Percentiles rank a stretch among this genome's conserved stretches.
Evolutionary conservation across 2,113 vertebrate species (phyloP).

Genomic region (Mobula birostris): DNA sequence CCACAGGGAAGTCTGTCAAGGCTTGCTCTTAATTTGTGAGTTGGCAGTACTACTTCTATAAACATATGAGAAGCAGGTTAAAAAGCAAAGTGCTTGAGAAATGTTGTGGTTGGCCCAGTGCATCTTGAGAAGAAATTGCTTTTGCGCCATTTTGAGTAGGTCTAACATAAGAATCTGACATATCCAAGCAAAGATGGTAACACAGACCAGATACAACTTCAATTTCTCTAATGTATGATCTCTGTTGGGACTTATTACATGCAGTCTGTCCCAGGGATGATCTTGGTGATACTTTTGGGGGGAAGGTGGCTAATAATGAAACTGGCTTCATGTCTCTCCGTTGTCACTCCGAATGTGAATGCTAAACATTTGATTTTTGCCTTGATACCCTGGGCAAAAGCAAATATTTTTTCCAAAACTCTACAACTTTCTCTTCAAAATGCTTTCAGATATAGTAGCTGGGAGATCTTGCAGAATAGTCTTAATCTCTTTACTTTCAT

Average conservation of each 20-base stretch:
- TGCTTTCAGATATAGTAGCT: no score
- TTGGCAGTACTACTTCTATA: no score
- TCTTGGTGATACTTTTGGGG: neutral
- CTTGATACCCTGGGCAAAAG: neutral
- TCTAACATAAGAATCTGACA: neutral
- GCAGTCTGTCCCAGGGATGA: neutral
- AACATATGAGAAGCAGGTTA: neutral
- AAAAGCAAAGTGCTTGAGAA: neutral
- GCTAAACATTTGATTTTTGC: neutral
- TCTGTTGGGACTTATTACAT: neutral
- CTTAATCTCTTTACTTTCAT: neutral
- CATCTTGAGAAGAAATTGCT: neutral
- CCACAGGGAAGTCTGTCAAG: neutral
- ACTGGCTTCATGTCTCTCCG: neutral
- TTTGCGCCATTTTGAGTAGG: neutral
- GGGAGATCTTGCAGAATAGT: neutral
- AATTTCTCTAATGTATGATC: neutral
- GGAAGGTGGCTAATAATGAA: neutral
- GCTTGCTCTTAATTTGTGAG: no score
- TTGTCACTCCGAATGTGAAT: neutral
- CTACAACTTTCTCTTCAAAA: neutral
- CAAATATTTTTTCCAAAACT: neutral
- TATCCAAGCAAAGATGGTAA: neutral
- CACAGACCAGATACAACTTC: neutral
- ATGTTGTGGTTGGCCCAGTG: neutral